These are phyloP conservation scores for Chromoteleia sp. DNA, from an alignment of 2,888 invertebrate genomes.

Conservation along the genomic window DNA sequence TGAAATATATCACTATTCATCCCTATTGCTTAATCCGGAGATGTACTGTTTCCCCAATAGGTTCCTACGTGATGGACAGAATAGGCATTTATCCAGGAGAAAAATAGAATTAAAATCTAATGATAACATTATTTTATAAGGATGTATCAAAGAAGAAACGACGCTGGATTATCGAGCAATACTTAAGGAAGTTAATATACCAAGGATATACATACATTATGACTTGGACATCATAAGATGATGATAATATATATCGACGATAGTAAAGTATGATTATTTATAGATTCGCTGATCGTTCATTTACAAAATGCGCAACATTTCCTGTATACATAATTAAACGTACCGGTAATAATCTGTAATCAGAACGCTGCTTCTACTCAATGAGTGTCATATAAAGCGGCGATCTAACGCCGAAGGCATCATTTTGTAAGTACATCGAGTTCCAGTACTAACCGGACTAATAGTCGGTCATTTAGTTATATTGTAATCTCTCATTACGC, in stretches of 20 bases:
- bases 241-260: constrained; percentile 17
- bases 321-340: constrained; percentile 49
- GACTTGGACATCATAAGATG: not conserved
- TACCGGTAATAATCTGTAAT: constrained; percentile 46
- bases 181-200: constrained; percentile 10
- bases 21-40: no score
- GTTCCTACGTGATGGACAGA: no score
- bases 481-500: constrained; percentile 39
- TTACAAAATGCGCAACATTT: constrained; percentile 42
- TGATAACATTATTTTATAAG: not conserved
- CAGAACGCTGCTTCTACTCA: constrained; percentile 11
- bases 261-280: constrained; percentile 40
- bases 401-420: constrained; percentile 27
- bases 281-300: constrained; percentile 14
- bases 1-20: no score
- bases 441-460: not conserved
- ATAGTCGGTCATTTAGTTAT: constrained; percentile 52
- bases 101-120: no score
- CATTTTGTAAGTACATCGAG: constrained; percentile 20
- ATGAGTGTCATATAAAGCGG: constrained; percentile 46
- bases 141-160: not conserved
- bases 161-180: not conserved
- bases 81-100: no score
- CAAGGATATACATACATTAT: not conserved
- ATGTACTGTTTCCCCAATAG: no score